A percentile compares a stretch with the other conserved stretches of the same genome.
Conservation (phyloP, 2,888 invertebrate genomes). For the Priocnemis perturbator region DNA sequence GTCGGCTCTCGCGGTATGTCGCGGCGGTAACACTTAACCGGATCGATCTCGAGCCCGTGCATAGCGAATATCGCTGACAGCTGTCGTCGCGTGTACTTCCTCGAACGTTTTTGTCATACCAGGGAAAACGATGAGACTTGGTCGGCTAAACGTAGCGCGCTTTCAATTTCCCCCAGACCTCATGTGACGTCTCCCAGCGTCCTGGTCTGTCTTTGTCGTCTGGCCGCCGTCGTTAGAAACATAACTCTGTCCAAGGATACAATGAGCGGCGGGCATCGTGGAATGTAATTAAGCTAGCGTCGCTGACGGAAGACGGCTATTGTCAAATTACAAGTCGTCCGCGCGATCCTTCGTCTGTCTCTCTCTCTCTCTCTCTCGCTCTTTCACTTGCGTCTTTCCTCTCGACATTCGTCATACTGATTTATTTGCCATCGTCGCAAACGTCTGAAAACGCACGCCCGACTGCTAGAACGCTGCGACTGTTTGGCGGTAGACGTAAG, state of each 20-base stretch:
- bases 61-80: too few species aligned
- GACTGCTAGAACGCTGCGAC: too few species aligned
- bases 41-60: too few species aligned
- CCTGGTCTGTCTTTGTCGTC: slow-evolving; percentile 32
- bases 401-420: slow-evolving; percentile 66
- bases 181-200: background rate
- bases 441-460: too few species aligned
- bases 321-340: slow-evolving; percentile 67
- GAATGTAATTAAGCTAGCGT: slow-evolving; percentile 72
- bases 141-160: background rate
- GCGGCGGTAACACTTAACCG: too few species aligned
- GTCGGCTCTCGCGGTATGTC: too few species aligned
- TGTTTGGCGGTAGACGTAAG: too few species aligned
- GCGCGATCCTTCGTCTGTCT: slow-evolving; percentile 22
- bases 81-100: too few species aligned
- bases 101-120: too few species aligned
- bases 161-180: slow-evolving; percentile 36
- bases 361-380: slow-evolving; percentile 2
- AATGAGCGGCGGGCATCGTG: slow-evolving; percentile 62
- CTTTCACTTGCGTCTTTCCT: slow-evolving; percentile 18
- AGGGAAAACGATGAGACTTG: too few species aligned
- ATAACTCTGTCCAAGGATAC: slow-evolving; percentile 64
- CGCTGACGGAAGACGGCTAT: slow-evolving; percentile 63
- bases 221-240: slow-evolving; percentile 44
- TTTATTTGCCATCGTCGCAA: slow-evolving; percentile 58